These are phyloP conservation scores for Taeniopygia guttata DNA, from an alignment of 2,797 vertebrate species.

Conservation along the genomic window DNA sequence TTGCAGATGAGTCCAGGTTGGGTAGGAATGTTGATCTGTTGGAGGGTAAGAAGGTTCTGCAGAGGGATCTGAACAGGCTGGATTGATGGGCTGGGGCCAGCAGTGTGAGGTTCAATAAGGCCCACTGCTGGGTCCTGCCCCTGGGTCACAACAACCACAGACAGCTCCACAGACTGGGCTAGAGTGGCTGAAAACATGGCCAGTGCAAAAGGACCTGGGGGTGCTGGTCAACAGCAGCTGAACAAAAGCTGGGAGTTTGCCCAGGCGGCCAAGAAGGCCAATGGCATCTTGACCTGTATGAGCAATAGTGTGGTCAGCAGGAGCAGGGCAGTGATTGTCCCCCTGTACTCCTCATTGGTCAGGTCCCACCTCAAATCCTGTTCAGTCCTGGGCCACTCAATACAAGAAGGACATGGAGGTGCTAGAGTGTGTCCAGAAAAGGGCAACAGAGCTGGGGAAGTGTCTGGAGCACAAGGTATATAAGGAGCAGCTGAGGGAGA, in stretches of 20 bases:
- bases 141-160: background rate
- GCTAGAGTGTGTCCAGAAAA: background rate
- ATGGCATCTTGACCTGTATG: background rate
- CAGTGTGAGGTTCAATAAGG: background rate
- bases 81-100: background rate
- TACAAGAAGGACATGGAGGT: background rate
- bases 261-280: background rate
- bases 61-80: background rate
- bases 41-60: background rate
- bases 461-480: background rate
- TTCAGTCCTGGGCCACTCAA: background rate
- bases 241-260: background rate
- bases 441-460: background rate
- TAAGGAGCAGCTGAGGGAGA: too few relatives aligned
- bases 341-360: background rate
- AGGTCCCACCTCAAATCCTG: too few relatives aligned
- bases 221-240: background rate
- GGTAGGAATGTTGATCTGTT: background rate
- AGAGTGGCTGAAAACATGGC: background rate
- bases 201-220: too few relatives aligned
- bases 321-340: background rate
- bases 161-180: background rate
- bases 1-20: background rate
- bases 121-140: too few relatives aligned
- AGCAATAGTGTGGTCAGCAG: background rate